Conservation (phyloP, 2,797 vertebrate genomes). For the Onychomys leucogaster region DNA sequence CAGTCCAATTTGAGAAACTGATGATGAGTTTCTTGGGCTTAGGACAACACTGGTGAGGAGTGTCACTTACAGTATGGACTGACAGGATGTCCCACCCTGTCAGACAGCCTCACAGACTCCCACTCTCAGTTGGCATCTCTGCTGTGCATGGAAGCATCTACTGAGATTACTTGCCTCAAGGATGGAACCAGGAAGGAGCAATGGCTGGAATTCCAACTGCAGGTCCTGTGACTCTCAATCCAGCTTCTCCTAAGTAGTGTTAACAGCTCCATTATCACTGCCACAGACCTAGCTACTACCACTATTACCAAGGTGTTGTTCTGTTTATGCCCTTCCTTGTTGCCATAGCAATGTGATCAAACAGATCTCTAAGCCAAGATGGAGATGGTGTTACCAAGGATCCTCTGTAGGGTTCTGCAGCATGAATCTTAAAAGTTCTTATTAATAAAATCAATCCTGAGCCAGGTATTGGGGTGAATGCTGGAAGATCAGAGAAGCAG, state of each 20-base stretch:
- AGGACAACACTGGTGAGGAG: not conserved
- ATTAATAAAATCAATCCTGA: no score
- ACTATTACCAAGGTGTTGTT: not conserved
- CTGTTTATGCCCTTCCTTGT: no score
- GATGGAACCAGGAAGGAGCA: no score
- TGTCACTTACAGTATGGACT: no score
- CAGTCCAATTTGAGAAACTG: not conserved
- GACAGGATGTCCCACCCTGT: not conserved
- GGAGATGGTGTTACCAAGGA: not conserved
- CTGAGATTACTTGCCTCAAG: not conserved
- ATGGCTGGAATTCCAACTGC: not conserved
- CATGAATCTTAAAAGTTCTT: no score
- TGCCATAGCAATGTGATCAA: not conserved
- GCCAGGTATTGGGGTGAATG: no score
- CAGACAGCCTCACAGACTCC: not conserved
- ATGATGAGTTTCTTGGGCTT: not conserved
- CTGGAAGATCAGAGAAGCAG: no score
- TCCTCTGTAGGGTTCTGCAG: not conserved
- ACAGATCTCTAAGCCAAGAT: not conserved
- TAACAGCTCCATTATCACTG: not conserved
- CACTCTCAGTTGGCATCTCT: not conserved
- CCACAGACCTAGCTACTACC: not conserved
- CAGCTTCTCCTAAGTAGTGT: not conserved
- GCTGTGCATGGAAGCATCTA: not conserved
- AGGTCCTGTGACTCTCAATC: not conserved